Percentiles rank a stretch among this genome's conserved stretches.
phyloP scores from a whole-genome alignment of 2,113 vertebrate species.

The Cygnus buccinator region DNA sequence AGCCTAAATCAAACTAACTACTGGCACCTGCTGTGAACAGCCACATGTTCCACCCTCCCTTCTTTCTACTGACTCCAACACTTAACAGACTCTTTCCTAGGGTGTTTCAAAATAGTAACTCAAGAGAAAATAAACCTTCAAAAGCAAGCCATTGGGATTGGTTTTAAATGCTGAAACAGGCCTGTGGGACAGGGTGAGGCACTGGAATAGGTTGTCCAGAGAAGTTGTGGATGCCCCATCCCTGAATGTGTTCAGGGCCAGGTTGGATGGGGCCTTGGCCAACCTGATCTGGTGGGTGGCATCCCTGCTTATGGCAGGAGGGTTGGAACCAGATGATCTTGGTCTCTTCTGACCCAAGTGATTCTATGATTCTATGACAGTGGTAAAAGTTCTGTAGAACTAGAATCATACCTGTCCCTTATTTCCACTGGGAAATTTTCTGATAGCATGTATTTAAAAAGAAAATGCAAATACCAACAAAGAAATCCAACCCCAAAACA shows the following conservation, averaged over 20 bases:
- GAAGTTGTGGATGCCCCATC: too few relatives aligned
- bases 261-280: too few relatives aligned
- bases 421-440: neutral
- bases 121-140: neutral
- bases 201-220: too few relatives aligned
- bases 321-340: too few relatives aligned
- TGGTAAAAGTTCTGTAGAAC: neutral
- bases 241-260: too few relatives aligned
- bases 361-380: too few relatives aligned
- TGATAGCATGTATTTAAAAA: neutral
- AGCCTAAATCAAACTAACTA: neutral
- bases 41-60: rapidly evolving
- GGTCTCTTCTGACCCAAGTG: too few relatives aligned
- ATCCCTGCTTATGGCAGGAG: too few relatives aligned
- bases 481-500: neutral
- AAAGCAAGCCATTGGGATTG: neutral
- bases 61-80: neutral
- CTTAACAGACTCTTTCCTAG: neutral
- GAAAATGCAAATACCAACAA: neutral
- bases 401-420: neutral
- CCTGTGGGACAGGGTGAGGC: neutral
- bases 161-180: neutral
- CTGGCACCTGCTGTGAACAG: neutral
- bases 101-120: neutral
- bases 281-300: too few relatives aligned